Percentiles rank a stretch among this genome's conserved stretches.
phyloP scores from a whole-genome alignment of 2,888 invertebrate species.

The Cremastobaeus sp. region DNA sequence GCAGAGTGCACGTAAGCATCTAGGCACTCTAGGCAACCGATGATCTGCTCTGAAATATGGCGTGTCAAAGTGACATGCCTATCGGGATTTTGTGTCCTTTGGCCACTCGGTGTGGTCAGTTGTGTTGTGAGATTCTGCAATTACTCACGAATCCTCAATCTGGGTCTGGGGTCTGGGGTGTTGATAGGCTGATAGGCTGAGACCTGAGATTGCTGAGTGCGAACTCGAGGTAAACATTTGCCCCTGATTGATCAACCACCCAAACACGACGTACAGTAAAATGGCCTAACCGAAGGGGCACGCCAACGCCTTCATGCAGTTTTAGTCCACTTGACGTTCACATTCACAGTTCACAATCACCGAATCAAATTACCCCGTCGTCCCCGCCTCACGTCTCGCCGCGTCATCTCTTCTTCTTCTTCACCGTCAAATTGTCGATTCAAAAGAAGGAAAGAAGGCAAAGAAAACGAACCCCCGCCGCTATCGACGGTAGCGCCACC shows the following conservation, averaged over 20 bases:
- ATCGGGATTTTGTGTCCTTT: neutral
- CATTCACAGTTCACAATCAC: no score
- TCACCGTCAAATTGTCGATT: no score
- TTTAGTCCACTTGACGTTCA: no score
- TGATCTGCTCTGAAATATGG: slow-evolving; percentile 12
- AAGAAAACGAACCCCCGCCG: no score
- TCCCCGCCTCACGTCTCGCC: no score
- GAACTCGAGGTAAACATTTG: slow-evolving; percentile 57
- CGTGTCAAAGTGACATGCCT: slow-evolving; percentile 15
- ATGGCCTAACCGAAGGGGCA: slow-evolving; percentile 75
- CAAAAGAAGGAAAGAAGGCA: no score
- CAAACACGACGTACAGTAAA: slow-evolving; percentile 68
- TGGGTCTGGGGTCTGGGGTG: no score
- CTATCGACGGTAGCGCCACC: no score
- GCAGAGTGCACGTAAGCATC: slow-evolving; percentile 14
- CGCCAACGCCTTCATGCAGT: slow-evolving; percentile 67
- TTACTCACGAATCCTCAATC: neutral
- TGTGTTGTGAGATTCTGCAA: neutral
- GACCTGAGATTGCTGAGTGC: no score
- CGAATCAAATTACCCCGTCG: no score
- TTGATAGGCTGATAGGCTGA: no score
- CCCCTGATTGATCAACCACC: slow-evolving; percentile 70
- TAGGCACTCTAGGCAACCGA: neutral
- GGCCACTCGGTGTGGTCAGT: neutral
- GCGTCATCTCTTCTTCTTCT: no score